phyloP scores from a whole-genome alignment of 2,113 vertebrate genomes.

The Orientallactaga bullata region DNA sequence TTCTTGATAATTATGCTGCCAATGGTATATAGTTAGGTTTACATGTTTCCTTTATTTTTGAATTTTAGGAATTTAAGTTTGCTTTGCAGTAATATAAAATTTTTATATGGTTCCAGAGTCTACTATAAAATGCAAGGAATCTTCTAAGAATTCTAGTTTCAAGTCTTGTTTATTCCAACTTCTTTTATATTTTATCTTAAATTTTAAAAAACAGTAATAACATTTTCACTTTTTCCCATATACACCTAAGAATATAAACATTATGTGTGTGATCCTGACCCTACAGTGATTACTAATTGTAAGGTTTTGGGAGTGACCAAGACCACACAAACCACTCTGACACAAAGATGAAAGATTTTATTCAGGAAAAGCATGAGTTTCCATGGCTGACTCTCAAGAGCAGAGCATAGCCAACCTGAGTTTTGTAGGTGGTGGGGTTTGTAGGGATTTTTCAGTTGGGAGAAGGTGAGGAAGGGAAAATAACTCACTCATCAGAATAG shows the following conservation, averaged over 20 bases:
- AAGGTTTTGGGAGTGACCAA: no score
- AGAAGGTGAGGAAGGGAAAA: no score
- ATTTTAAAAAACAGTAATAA: background rate
- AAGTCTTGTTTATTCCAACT: background rate
- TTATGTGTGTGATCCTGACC: no score
- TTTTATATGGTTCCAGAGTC: background rate
- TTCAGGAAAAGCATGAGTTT: no score
- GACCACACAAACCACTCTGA: no score
- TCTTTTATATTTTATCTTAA: background rate
- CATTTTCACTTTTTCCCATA: background rate
- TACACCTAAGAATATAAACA: background rate
- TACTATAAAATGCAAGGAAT: background rate
- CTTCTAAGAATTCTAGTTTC: background rate
- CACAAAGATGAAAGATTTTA: no score
- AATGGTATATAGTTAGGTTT: background rate
- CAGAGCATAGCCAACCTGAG: no score
- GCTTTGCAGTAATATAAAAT: background rate
- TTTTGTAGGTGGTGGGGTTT: no score
- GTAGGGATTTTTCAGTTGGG: no score
- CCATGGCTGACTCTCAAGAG: no score
- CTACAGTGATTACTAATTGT: no score
- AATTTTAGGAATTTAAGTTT: slow-evolving; percentile 23
- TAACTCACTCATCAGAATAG: no score
- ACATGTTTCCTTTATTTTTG: slow-evolving; percentile 38
- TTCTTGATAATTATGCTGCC: background rate